Evolutionary conservation across 2,797 vertebrate genomes (phyloP).

Genomic region (Sebastes melanostomus): DNA sequence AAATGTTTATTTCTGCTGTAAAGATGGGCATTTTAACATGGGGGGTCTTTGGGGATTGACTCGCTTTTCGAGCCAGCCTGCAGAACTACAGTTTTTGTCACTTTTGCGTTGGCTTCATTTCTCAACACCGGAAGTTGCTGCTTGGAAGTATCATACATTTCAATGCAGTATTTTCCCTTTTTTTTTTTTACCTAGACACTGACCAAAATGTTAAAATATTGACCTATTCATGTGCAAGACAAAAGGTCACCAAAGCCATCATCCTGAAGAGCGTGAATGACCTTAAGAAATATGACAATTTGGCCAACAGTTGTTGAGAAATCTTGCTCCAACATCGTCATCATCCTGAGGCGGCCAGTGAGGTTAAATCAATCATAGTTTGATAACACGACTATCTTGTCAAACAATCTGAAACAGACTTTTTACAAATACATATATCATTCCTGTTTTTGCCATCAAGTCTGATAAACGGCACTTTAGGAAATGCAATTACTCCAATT

Average conservation of each 20-base stretch:
- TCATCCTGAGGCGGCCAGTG: background rate
- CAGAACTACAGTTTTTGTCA: no score
- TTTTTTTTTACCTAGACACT: background rate
- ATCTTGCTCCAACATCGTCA: background rate
- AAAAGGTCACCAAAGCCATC: background rate
- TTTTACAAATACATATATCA: conserved; percentile 9
- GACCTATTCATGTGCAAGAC: background rate
- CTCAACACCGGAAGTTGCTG: no score
- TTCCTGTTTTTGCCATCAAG: background rate
- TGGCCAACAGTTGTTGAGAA: background rate
- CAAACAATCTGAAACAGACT: background rate
- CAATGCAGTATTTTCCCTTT: background rate
- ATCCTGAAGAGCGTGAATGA: background rate
- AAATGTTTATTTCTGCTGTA: no score
- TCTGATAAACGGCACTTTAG: background rate
- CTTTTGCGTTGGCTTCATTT: no score
- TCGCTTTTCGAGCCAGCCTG: no score
- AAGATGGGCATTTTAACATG: no score
- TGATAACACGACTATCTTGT: background rate
- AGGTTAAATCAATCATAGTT: background rate
- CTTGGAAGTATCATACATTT: background rate
- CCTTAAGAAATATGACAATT: background rate
- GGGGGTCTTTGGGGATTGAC: no score
- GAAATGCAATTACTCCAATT: conserved; percentile 1
- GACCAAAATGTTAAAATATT: background rate